Conservation (phyloP, 2,888 invertebrate species). For the Isoperla grammatica region DNA sequence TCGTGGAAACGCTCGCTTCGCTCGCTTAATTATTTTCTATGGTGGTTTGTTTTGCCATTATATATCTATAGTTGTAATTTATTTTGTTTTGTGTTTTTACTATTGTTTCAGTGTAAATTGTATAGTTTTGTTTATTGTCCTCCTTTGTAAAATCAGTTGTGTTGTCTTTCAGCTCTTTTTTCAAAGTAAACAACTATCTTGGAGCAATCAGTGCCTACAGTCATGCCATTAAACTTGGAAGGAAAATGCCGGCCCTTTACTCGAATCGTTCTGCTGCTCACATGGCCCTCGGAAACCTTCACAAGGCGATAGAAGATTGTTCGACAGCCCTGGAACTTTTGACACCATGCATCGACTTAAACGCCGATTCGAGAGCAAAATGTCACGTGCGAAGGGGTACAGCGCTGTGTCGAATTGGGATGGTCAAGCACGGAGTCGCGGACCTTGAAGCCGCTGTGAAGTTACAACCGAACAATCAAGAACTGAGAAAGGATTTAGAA, state of each 20-base stretch:
- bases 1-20: too few species aligned
- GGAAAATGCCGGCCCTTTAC: conserved; percentile 66
- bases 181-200: conserved; percentile 65
- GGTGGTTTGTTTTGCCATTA: too few species aligned
- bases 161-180: conserved; percentile 54
- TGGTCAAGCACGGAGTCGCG: conserved; percentile 61
- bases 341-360: conserved; percentile 64
- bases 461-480: conserved; percentile 57
- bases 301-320: conserved; percentile 58
- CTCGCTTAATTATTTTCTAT: too few species aligned
- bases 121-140: too few species aligned
- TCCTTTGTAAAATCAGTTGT: too few species aligned
- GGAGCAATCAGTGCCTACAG: conserved; percentile 78
- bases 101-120: too few species aligned
- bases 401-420: conserved; percentile 64
- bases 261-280: conserved; percentile 77
- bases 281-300: conserved; percentile 66
- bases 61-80: too few species aligned
- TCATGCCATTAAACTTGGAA: conserved; percentile 68
- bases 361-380: conserved; percentile 62
- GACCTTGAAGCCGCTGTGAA: conserved; percentile 70
- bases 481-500: conserved; percentile 54
- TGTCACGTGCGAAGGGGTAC: conserved; percentile 71
- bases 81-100: too few species aligned
- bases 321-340: conserved; percentile 61